These are phyloP conservation scores for Oryzias curvinotus DNA, from an alignment of 2,113 vertebrate genomes.

Conservation along the genomic window DNA sequence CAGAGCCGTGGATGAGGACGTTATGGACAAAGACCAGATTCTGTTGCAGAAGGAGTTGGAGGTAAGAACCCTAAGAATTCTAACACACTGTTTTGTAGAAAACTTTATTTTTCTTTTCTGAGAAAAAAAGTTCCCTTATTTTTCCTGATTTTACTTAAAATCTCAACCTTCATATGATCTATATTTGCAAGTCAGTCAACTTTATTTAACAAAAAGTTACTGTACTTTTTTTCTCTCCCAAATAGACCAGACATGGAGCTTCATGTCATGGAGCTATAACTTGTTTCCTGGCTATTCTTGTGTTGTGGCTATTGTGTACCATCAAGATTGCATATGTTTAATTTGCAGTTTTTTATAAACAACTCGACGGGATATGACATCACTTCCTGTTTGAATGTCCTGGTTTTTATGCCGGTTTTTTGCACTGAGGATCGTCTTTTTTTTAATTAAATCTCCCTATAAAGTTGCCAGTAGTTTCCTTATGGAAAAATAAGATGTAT, in stretches of 20 bases:
- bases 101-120: background rate
- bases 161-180: no score
- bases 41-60: conserved; percentile 92
- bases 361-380: conserved; percentile 63
- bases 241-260: background rate
- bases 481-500: no score
- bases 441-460: background rate
- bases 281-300: conserved; percentile 39
- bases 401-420: conserved; percentile 39
- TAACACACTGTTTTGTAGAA: no score
- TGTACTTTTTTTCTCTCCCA: no score
- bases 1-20: conserved; percentile 88
- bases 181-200: no score
- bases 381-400: conserved; percentile 63
- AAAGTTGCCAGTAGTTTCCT: no score
- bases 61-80: conserved; percentile 81
- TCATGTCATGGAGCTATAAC: conserved; percentile 19
- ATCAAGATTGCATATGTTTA: conserved; percentile 12
- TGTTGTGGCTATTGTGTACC: conserved; percentile 19
- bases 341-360: conserved; percentile 65
- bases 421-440: conserved; percentile 1
- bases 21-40: conserved; percentile 91
- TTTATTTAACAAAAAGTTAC: no score
- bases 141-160: no score
- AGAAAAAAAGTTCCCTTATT: background rate